Base-by-base conservation (phyloP, 2,113 vertebrate genomes). In the Microtus montanus region DNA sequence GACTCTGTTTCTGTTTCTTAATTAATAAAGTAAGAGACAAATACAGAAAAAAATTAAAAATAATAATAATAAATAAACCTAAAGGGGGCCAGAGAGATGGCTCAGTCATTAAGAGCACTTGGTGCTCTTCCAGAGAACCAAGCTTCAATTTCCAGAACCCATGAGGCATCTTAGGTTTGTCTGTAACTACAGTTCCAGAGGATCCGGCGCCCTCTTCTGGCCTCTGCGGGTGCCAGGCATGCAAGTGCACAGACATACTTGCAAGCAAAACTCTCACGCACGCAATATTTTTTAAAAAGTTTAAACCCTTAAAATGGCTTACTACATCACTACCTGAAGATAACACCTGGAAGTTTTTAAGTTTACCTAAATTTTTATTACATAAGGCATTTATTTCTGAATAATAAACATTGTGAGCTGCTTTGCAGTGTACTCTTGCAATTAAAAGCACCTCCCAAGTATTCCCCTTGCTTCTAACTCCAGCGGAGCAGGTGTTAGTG, bases 391-490 rank as follows among this genome's bases (percentile, higher is more conserved):
- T 7, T 64, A 58, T 71, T 89, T 92, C 71, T 92, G 22, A 89
- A 70, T 49, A 79, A 89, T 90, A 79, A 35, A 74, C 22, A 75
- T 44, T 92, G 7, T 10, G 17, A 63, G 41, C n/a, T 28, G 24
- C 6, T 41, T 63, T 41, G 64, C 10, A 66, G 75, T 66, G 87
- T 35, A 58, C 4, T 75, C 78, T 95, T 92, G 77, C 47, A 74
- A 8, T 63, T 52, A 80, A 79, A 86, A 96, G 75, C 70, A 20
- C 47, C 63, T 89, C 80, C 4, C 64, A 87, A 19, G 2, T 11
- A 33, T 89, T 93, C 82, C 44, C 64, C 71, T 92, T 91, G 49
- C 38, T 73, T 83, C 91, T 89, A 79, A 94, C 85, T 73, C 61
- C 41, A 47, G 30, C 8, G 41, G 78, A 87, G 80, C 24, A 93